phyloP scores from a whole-genome alignment of 2,797 vertebrate species.

The Eulemur coronatus region DNA sequence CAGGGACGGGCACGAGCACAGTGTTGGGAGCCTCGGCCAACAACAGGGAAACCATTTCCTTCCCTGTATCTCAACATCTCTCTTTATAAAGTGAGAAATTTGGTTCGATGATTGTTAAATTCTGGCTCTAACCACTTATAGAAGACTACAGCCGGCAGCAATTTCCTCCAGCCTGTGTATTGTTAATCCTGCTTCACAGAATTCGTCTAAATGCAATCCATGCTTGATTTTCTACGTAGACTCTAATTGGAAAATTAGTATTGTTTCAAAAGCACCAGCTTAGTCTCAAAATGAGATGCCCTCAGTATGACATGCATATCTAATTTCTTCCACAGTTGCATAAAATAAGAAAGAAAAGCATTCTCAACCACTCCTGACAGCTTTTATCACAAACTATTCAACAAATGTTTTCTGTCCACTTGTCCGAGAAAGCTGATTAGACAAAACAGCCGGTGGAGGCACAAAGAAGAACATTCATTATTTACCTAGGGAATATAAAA shows the following conservation, averaged over 20 bases:
- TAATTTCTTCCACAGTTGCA: constrained; percentile 59
- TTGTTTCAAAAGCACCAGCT: constrained; percentile 63
- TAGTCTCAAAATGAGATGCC: constrained; percentile 61
- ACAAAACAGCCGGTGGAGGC: constrained; percentile 40
- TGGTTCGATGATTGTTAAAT: not conserved
- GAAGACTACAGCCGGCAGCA: not conserved
- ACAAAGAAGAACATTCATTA: constrained; percentile 52
- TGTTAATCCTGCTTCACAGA: not conserved
- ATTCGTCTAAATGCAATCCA: constrained; percentile 29
- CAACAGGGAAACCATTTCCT: not conserved
- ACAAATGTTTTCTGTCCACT: constrained; percentile 67
- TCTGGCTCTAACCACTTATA: not conserved
- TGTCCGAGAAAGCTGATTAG: constrained; percentile 59
- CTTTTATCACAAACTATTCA: constrained; percentile 62
- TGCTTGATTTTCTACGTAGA: constrained; percentile 38
- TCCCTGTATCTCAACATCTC: not conserved
- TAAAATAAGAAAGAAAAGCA: constrained; percentile 49
- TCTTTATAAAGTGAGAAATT: not conserved
- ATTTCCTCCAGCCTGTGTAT: not conserved
- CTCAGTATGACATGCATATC: constrained; percentile 62
- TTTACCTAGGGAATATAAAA: constrained; percentile 30
- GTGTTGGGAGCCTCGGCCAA: not conserved
- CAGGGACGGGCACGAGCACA: not conserved
- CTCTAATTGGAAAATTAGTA: constrained; percentile 73
- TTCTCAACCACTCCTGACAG: constrained; percentile 35